Percentiles rank a stretch among this genome's conserved stretches.
These are phyloP conservation scores for Enoplosus armatus DNA, from an alignment of 2,797 vertebrate genomes.

Conservation along the genomic window DNA sequence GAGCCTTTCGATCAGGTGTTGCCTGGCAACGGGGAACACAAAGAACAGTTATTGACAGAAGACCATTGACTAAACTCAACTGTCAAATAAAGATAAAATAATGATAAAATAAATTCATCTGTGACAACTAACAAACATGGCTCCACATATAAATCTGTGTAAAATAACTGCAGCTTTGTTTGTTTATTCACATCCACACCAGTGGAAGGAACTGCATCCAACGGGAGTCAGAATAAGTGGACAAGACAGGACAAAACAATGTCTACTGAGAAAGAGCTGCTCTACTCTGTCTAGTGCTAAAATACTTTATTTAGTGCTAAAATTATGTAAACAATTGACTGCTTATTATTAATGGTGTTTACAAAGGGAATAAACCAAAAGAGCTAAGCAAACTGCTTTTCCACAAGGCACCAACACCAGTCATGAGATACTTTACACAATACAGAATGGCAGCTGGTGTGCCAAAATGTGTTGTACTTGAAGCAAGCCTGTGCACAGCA, in stretches of 20 bases:
- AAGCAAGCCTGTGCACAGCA: conserved; percentile 30
- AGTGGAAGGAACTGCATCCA: background rate
- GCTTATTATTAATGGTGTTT: background rate
- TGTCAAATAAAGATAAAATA: background rate
- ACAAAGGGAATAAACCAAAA: background rate
- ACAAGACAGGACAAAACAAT: background rate
- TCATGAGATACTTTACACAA: conserved; percentile 31
- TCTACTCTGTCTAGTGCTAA: background rate
- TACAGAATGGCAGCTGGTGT: background rate
- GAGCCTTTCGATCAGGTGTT: conserved; percentile 81
- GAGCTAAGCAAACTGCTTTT: background rate
- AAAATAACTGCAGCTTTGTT: background rate
- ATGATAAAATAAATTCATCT: background rate
- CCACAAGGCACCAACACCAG: conserved; percentile 18
- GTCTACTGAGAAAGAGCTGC: background rate
- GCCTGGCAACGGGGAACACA: conserved; percentile 59
- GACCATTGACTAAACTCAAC: rapidly evolving
- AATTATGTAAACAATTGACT: background rate
- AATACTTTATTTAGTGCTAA: background rate
- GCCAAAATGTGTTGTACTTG: background rate
- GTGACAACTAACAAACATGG: background rate
- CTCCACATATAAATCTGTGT: background rate
- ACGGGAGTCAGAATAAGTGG: background rate
- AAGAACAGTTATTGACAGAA: background rate
- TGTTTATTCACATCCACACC: background rate